Percentiles rank a stretch among this genome's conserved stretches.
Evolutionary conservation across 2,113 vertebrate genomes (phyloP).

Genomic region (Dermatemys mawii): DNA sequence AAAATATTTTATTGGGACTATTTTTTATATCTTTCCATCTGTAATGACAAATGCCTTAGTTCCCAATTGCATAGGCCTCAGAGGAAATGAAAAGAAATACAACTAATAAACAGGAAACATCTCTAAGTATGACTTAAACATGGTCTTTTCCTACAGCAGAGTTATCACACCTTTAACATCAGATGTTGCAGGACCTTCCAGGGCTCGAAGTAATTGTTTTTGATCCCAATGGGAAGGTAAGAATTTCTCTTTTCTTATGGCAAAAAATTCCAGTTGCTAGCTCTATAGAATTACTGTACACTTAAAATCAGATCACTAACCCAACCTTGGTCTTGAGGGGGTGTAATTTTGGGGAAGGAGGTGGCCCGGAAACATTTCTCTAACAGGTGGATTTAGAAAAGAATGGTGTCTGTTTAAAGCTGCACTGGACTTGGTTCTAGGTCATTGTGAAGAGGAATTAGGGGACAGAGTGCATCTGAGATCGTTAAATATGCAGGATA

Average conservation of each 20-base stretch:
- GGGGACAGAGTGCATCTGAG: not conserved
- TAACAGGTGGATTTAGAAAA: not conserved
- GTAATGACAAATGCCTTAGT: not conserved
- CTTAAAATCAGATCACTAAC: not conserved
- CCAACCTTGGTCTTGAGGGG: not conserved
- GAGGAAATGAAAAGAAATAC: conserved; percentile 25
- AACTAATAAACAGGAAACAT: conserved; percentile 22
- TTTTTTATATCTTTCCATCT: not conserved
- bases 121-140: conserved; percentile 21
- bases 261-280: not conserved
- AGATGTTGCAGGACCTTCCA: not conserved
- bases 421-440: not conserved
- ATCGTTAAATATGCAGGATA: not conserved
- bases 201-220: rapidly evolving
- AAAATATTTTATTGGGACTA: not conserved
- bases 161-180: not conserved
- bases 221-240: not conserved
- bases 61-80: conserved; percentile 21
- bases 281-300: not conserved
- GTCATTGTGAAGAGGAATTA: not conserved
- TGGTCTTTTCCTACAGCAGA: not conserved
- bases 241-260: not conserved
- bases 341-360: not conserved
- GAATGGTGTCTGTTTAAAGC: not conserved
- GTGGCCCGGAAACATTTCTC: not conserved